These are phyloP conservation scores for Butorides virescens DNA, from an alignment of 2,113 vertebrate species.

Conservation along the genomic window DNA sequence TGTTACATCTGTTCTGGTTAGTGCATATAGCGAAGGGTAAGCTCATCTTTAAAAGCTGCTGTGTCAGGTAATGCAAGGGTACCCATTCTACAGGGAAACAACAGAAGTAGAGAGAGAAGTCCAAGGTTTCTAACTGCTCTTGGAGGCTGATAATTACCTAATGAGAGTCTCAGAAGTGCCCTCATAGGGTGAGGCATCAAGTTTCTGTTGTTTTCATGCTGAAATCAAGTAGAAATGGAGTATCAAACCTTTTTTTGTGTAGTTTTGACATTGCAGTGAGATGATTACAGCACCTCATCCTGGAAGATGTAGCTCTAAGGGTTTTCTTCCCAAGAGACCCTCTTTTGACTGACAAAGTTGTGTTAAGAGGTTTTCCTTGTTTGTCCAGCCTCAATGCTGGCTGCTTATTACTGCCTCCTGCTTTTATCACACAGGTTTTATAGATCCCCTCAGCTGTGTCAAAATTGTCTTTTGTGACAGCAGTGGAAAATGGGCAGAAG, in stretches of 20 bases:
- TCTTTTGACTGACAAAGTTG: neutral
- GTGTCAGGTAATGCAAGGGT: neutral
- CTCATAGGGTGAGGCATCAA: neutral
- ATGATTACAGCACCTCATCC: neutral
- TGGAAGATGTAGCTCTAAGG: neutral
- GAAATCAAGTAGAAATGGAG: neutral
- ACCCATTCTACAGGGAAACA: neutral
- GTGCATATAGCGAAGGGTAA: neutral
- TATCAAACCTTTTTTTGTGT: neutral
- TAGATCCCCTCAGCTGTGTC: neutral
- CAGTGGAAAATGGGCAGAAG: neutral
- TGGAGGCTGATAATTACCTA: neutral
- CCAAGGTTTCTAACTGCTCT: neutral
- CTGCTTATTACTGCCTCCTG: neutral
- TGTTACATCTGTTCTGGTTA: neutral
- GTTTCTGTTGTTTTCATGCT: neutral
- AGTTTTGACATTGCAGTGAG: neutral
- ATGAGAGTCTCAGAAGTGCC: neutral
- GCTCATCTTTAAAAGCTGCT: neutral
- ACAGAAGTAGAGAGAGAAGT: neutral
- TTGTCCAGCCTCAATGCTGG: neutral
- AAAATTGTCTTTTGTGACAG: neutral
- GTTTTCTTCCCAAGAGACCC: neutral
- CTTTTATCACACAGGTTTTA: neutral
- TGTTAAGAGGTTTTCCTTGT: neutral